Evolutionary conservation across 2,113 vertebrate species (phyloP), one percentile per base, ranked within the genome.

Genomic region (Promerops cafer): DNA sequence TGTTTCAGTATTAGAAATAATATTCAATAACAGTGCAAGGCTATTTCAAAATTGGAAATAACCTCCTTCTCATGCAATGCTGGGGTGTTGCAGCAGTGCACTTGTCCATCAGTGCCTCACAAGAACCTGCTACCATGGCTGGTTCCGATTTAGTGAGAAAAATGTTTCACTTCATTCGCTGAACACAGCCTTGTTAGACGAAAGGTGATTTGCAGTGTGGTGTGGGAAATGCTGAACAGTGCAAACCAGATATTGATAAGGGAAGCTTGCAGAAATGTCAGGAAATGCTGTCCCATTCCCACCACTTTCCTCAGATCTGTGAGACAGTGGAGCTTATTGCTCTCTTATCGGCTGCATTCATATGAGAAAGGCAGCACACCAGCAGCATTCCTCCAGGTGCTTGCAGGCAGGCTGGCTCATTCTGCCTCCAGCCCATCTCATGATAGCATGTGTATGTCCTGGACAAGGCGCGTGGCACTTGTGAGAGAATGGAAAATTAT

Each of bases 381-480:
- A 2, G 69, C 1, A 3, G 40, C 3, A 1, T 17, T 87, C 33
- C 18, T 75, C 24, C 31, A 35, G 56, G 61, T 1, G 5, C 53
- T 28, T 35, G 52, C 40, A 16, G 1, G 4, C 37, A 42, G 47
- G 11, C 39, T 82, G 39, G 17, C 45, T 78, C 52, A 28, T 70
- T 50, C 37, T 75, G 56, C 61, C n/a, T 91, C 37, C 57, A 72
- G 74, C 27, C 37, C 8, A 1, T n/a, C 37, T 79, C 2, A 0
- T 6, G 3, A 52, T 1, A 1, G 47, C 4, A 1, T 13, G 3
- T 3, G 2, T 6, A 56, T 1, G 0, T 68, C 40, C 50, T 31
- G 68, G 30, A 61, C 2, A 2, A 49, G 30, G 17, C 0, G 0
- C 0, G 0, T 27, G n/a, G 60, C 1, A 1, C 16, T 39, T 2